Evolutionary conservation across 53 echinoderm and acorn worm species (phyloP).

Genomic region (Temnopleurus reevesii): DNA sequence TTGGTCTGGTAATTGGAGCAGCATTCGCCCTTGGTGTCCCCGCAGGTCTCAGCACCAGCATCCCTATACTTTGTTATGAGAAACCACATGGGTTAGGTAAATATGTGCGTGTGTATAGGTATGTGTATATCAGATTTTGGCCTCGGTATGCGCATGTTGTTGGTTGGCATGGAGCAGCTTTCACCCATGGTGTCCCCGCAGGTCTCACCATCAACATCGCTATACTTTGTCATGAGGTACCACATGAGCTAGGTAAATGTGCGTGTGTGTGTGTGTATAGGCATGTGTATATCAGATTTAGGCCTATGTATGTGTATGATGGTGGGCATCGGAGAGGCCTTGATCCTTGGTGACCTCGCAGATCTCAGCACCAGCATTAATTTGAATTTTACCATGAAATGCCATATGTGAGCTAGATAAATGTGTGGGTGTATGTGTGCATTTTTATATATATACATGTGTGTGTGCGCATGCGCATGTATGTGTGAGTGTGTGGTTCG

Average conservation of each 20-base stretch:
- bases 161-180: conserved; percentile 41
- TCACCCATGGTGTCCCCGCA: conserved; percentile 58
- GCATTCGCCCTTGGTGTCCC: conserved; percentile 56
- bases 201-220: conserved; percentile 84
- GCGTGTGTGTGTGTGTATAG: background rate
- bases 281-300: conserved; percentile 68
- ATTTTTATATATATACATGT: no score
- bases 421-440: no score
- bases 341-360: conserved; percentile 46
- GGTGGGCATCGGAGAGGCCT: no score
- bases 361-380: conserved; percentile 80
- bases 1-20: conserved; percentile 51
- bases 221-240: conserved; percentile 88
- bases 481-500: no score
- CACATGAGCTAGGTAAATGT: conserved; percentile 83
- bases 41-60: conserved; percentile 75
- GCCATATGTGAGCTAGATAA: conserved; percentile 86
- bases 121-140: no score
- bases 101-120: conserved; percentile 12
- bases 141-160: no score
- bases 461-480: background rate
- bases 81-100: conserved; percentile 89
- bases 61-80: conserved; percentile 90
- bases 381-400: conserved; percentile 86
- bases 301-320: no score